Conservation (phyloP, 2,113 vertebrate species). For the Struthio camelus region DNA sequence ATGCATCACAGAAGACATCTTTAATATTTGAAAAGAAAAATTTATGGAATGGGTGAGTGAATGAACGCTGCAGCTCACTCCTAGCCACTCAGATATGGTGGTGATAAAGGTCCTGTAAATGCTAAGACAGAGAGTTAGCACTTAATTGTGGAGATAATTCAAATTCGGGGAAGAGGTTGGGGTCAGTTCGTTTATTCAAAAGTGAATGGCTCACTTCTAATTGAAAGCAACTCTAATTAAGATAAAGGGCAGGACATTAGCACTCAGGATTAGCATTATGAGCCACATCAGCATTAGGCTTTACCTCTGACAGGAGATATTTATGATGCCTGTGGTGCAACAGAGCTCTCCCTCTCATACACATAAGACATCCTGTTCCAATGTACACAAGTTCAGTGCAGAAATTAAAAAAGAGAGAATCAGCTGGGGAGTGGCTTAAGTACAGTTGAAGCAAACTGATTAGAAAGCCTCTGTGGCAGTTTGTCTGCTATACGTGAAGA, state of each 20-base stretch:
- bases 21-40: constrained; percentile 57
- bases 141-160: constrained; percentile 57
- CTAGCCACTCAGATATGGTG: neutral
- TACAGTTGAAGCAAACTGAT: neutral
- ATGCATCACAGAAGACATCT: constrained; percentile 44
- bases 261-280: constrained; percentile 11
- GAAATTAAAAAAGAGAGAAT: neutral
- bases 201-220: constrained; percentile 39
- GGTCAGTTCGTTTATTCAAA: constrained; percentile 30
- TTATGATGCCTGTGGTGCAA: neutral
- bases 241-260: constrained; percentile 35
- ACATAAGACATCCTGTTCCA: neutral
- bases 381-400: neutral
- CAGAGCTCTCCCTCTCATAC: neutral
- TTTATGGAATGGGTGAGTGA: constrained; percentile 39
- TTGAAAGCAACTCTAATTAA: constrained; percentile 61
- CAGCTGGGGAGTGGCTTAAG: neutral
- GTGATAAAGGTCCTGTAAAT: constrained; percentile 34
- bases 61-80: constrained; percentile 19
- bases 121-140: constrained; percentile 21
- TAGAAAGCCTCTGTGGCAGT: neutral
- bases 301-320: neutral
- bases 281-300: neutral
- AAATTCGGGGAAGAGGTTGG: constrained; percentile 30
- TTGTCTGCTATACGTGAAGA: neutral